Base-by-base conservation (phyloP, 2,888 invertebrate species). In the Acrocera orbiculus region DNA sequence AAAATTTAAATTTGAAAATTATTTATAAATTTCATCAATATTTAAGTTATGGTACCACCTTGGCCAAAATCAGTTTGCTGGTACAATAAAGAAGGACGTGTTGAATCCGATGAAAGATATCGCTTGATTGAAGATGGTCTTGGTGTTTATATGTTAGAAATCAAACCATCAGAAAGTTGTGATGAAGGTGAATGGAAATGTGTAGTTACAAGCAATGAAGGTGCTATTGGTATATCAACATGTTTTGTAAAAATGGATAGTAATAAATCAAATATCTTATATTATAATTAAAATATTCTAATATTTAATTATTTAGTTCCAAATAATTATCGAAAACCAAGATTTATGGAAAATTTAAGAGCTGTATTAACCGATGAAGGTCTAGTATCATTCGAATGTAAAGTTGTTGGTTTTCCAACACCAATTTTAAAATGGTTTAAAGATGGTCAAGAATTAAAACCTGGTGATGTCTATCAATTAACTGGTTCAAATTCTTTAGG, bases 161-260 rank as follows among this genome's bases (percentile, higher is more conserved):
- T 82, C 5, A 69, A 70, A 42, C 70, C 75, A 0, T 70, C 81
- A 0, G 82, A 82, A 58, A 77, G 79, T 43, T 67, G 69, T 26
- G 86, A 89, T 51, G 82, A 82, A 46, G 89, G 87, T 11, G 82
- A 85, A 53, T 86, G 85, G 83, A 86, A 86, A 55, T 85, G 85
- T 51, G 81, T 83, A 9, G 83, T 82, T 6, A 77, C 77, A 11
- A 83, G 77, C 52, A 60, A 67, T 10, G 76, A 76, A 27, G 81
- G 80, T 32, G 69, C 73, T 41, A 74, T 77, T 43, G 78, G 81
- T 38, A 78, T 83, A 40, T 70, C 81, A 16, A 69, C 76, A 4
- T 76, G 79, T 53, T 66, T 66, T 40, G 72, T 86, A 34, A 65
- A 71, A 41, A 81, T 86, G 76, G 73, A 76, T 47, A 80, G 83